Evolutionary conservation across 2,113 vertebrate genomes (phyloP).

Genomic region (Maccullochella peelii): DNA sequence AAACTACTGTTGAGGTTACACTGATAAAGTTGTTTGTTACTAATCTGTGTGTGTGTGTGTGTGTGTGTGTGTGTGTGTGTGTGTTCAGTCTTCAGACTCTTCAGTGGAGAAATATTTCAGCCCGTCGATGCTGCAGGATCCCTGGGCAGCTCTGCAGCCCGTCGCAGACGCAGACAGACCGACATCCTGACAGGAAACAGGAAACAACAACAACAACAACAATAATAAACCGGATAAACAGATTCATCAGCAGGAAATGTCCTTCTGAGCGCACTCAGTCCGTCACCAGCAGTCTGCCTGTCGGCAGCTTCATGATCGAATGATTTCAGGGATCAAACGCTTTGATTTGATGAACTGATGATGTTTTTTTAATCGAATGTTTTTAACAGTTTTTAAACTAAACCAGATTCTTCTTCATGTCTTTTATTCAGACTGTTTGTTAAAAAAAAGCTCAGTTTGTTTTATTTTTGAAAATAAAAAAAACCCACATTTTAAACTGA

Average conservation of each 20-base stretch:
- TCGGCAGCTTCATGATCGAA: neutral
- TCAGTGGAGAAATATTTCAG: slow-evolving; percentile 71
- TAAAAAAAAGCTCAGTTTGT: neutral
- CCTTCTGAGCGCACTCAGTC: neutral
- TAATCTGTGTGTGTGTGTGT: neutral
- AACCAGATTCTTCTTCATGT: neutral
- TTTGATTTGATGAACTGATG: neutral
- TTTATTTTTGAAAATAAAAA: slow-evolving; percentile 12
- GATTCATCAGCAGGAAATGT: neutral
- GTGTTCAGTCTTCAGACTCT: slow-evolving; percentile 44
- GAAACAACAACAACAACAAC: neutral
- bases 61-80: neutral
- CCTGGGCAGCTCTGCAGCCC: slow-evolving; percentile 53
- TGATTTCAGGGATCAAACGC: neutral
- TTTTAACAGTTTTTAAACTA: slow-evolving; percentile 16
- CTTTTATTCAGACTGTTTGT: slow-evolving; percentile 14
- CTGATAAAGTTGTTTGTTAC: too few species aligned
- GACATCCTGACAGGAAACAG: neutral
- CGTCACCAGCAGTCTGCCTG: neutral
- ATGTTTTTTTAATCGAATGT: neutral
- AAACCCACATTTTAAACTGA: neutral
- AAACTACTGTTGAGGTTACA: too few species aligned
- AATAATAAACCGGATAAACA: neutral
- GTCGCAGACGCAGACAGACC: neutral
- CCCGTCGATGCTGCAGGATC: slow-evolving; percentile 69